Evolutionary conservation across 2,797 vertebrate genomes (phyloP), one percentile per base, ranked within the genome.

Genomic region (Cyprinella venusta): DNA sequence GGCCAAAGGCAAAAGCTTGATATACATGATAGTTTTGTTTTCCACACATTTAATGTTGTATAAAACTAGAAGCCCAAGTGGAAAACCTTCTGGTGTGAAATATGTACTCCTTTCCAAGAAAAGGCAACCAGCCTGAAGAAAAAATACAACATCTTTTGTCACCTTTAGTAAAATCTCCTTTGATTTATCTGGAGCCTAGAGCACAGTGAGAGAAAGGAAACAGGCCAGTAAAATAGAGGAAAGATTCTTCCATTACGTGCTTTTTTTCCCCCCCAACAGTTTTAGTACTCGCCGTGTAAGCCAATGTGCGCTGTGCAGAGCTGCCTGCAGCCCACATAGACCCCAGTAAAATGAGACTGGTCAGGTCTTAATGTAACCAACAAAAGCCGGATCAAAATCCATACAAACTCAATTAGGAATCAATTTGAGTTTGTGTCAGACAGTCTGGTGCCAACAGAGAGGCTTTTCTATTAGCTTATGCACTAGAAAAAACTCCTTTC

Each of bases 341-440:
- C 91, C 92, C 91, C 93, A 94, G 94, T 93, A 94, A 95, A 95
- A 94, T 94, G 94, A 94, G 94, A 94, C 93, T 94, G 93, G 94
- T 94, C 92, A 92, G 94, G 92, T 92, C 93, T 92, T 95, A 95
- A 95, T 95, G 94, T 94, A 95, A 94, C 94, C 93, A 94, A 94
- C 94, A 94, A 94, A 95, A 95, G 94, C 94, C 92, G 92, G 94
- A 94, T 95, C 93, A 94, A 94, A 95, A 95, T 95, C 94, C 93
- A 94, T 95, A 94, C 93, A 95, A 95, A 95, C 92, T 92, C 91
- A 95, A 94, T 95, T 95, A 95, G 92, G 94, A 95, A 95, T 95
- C 95, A 95, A 95, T 95, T 95, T 95, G 93, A 95, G 94, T 95
- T 95, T 94, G 94, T 95, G 95, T 95, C 94, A 95, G 95, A 95